Base-by-base conservation (phyloP, 2,113 vertebrate genomes). In the Odobenus rosmarus region DNA sequence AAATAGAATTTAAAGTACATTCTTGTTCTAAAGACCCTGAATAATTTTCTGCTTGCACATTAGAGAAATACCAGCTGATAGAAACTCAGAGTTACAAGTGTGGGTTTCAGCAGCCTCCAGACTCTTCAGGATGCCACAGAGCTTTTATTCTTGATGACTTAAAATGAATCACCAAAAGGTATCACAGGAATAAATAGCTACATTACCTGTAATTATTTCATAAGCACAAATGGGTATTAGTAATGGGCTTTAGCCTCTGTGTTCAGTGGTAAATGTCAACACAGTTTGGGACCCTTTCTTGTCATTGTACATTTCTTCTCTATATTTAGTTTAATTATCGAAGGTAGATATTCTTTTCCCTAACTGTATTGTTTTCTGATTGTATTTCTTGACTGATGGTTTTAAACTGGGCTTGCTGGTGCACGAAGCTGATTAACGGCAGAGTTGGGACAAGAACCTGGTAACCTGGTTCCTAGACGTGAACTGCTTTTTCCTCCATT, bases 31-130 rank as follows among this genome's bases (percentile, higher is more conserved):
- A 83, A 86, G 51, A 88, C 76, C 15, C n/a, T 81, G 84, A 90
- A 77, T 83, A 96, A 82, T 95, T 95, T 95, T 94, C 72, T 61
- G 24, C 90, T 92, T 96, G 67, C 2, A 39, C 76, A 28, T 96
- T 94, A 77, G 71, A 49, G 91, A 91, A 95, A 95, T 55, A 89
- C 82, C 86, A 95, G 82, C 86, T 93, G 96, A 97, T 92, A 84
- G 61, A 93, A 95, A 87, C 82, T 93, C 49, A 71, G 72, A 89
- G 69, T 95, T 96, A 36, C 61, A 92, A 92, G 87, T 97, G 89
- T 97, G 96, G 89, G 83, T 95, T 97, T 98, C 92, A 90, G 79
- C 89, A 88, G 92, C 89, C 95, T 97, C 92, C 91, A 95, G 91
- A 97, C 86, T 93, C 87, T 55, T 97, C 12, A 97, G 67, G 72